Base-by-base conservation (phyloP, 35 echinoderm and acorn worm genomes). In the Apostichopus californicus region DNA sequence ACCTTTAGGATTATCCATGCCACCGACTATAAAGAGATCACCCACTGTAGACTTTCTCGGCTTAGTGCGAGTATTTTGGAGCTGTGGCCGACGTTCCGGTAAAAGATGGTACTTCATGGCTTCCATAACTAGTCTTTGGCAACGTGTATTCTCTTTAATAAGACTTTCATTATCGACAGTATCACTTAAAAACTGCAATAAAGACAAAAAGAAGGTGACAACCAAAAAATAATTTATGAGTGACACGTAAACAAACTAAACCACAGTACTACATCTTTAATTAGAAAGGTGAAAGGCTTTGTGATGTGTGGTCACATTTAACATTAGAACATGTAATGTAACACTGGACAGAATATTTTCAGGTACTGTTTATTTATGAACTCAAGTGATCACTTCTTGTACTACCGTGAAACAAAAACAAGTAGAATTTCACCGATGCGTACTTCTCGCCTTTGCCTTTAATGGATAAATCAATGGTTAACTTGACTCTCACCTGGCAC, bases 1-100 rank as follows among this genome's bases (percentile, higher is more conserved):
- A 99, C 97, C 97, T 96, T 99, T 99, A 4, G 97, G 93, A 52
- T 90, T 93, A 63, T 99, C 97, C 97, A 99, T 99, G 66, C 97
- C 97, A 25, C 97, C 97, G 5, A 99, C 93, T 54, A 95, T 93
- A 87, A 96, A 99, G 11, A 99, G 85, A 3, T 92, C 88, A 9
- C 97, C 97, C 20, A 99, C 97, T 1, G 97, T 99, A 15, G 97
- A 99, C 77, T 99, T 99, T 24, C 97, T 94, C 5, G 97, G 97
- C 87, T 92, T 95, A 13, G 97, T 99, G 5, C 97, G 77, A 72
- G 68, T 87, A 84, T 91, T 96, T 81, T 99, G 97, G 92, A 99
- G 90, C 5, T 92, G 89, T 55, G 97, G 93, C 57, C 95, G 83
- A 15, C 97, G 94, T 93, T 99, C 97, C 21, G 97, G 95, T 66